These are phyloP conservation scores for Amyelois transitella DNA, from an alignment of 1,140 invertebrate species.

Conservation along the genomic window DNA sequence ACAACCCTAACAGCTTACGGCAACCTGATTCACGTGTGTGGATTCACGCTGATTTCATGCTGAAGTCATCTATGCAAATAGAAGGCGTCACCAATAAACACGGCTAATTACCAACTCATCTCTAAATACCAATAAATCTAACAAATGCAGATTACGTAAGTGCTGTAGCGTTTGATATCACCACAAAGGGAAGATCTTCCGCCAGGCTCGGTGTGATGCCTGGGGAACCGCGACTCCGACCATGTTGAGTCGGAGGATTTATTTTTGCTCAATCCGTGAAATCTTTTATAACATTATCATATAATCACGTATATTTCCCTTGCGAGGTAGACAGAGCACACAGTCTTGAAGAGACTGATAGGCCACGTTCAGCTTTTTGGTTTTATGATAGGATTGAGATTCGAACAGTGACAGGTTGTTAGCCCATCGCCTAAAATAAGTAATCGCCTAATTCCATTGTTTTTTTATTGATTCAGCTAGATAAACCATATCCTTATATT, in stretches of 20 bases:
- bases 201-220: background rate
- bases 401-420: background rate
- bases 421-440: background rate
- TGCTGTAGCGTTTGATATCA: too few species aligned
- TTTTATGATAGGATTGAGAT: too few species aligned
- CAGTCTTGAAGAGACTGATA: too few species aligned
- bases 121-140: background rate
- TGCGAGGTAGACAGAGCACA: too few species aligned
- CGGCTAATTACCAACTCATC: background rate
- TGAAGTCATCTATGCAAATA: background rate
- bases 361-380: too few species aligned
- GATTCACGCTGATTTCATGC: background rate
- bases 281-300: too few species aligned
- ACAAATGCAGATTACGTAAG: background rate
- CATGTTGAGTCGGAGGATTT: background rate
- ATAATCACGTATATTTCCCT: too few species aligned
- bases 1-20: background rate
- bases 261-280: background rate
- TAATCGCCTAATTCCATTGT: too few species aligned
- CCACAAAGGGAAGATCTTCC: too few species aligned
- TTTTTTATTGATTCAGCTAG: too few species aligned
- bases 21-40: background rate
- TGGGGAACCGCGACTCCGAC: too few species aligned
- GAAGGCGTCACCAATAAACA: background rate
- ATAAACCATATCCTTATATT: too few species aligned